Conservation (phyloP, 1,140 invertebrate genomes). For the Anagrus nilaparvatae region DNA sequence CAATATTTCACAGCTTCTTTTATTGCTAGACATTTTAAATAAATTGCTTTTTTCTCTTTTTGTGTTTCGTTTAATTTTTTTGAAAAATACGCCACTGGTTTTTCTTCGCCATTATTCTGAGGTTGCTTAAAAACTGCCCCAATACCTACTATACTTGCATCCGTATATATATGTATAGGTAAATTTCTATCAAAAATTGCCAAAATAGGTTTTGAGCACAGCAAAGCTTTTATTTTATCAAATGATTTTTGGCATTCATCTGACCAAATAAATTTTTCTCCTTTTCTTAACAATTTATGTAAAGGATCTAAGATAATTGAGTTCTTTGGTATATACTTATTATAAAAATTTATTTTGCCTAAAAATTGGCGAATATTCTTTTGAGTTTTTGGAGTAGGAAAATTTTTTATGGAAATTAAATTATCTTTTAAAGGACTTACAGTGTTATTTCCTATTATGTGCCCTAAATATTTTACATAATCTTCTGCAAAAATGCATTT, state of each 20-base stretch:
- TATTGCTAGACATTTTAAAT: conserved; percentile 30
- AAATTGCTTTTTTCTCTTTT: conserved; percentile 17
- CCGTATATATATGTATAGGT: conserved; percentile 21
- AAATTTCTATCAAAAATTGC: conserved; percentile 21
- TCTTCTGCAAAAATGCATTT: conserved; percentile 5
- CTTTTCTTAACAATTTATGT: conserved; percentile 11
- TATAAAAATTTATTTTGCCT: conserved; percentile 7
- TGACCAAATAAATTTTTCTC: conserved; percentile 11
- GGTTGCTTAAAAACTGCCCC: conserved; percentile 27
- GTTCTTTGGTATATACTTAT: conserved; percentile 9
- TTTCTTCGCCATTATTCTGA: conserved; percentile 26
- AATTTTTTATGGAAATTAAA: conserved; percentile 8
- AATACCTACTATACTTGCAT: conserved; percentile 16
- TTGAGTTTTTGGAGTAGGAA: conserved; percentile 9
- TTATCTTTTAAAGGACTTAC: conserved; percentile 18
- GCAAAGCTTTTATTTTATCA: conserved; percentile 6
- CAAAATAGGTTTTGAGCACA: conserved; percentile 9
- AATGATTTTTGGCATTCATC: conserved; percentile 8
- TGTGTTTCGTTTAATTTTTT: neutral
- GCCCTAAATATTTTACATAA: conserved; percentile 7
- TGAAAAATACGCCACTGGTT: conserved; percentile 1
- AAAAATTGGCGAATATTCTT: no score
- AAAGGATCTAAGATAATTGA: conserved; percentile 10
- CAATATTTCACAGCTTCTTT: conserved; percentile 35
- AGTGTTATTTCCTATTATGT: conserved; percentile 25